These are phyloP conservation scores for Manis crassicaudata DNA, from an alignment of 2,797 vertebrate species.

Conservation along the genomic window DNA sequence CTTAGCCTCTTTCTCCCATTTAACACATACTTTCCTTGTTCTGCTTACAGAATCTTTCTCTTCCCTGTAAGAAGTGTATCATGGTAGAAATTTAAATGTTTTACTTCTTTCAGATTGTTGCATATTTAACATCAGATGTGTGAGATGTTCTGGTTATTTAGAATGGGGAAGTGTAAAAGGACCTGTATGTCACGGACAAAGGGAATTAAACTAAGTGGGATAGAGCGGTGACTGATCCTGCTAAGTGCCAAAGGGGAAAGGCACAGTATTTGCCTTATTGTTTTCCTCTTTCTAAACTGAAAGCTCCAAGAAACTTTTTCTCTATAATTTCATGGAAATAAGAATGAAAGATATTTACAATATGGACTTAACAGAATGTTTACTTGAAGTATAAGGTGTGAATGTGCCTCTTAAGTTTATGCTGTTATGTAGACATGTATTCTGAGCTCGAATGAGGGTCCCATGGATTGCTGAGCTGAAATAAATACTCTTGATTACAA, in stretches of 20 bases:
- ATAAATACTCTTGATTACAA: conserved; percentile 4
- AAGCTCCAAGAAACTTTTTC: background rate
- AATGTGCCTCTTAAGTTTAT: background rate
- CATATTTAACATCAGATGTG: background rate
- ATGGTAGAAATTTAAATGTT: background rate
- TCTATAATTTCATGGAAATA: conserved; percentile 33
- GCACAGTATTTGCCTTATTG: background rate
- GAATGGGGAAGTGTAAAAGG: background rate
- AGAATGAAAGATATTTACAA: background rate
- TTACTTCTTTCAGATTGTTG: background rate
- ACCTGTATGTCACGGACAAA: background rate
- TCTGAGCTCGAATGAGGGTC: background rate
- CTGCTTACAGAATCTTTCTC: background rate
- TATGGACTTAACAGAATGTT: background rate
- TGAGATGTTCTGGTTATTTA: background rate
- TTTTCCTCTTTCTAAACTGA: background rate
- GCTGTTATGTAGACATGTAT: background rate
- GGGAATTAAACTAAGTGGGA: background rate
- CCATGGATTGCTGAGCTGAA: background rate
- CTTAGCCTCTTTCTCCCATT: background rate
- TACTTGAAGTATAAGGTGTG: background rate
- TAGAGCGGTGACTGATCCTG: background rate
- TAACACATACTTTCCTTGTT: background rate
- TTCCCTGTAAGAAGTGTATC: background rate
- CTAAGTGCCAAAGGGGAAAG: background rate